Percentiles rank a stretch among this genome's conserved stretches.
Conservation (phyloP, 2,797 vertebrate genomes). For the Dipus sagitta region DNA sequence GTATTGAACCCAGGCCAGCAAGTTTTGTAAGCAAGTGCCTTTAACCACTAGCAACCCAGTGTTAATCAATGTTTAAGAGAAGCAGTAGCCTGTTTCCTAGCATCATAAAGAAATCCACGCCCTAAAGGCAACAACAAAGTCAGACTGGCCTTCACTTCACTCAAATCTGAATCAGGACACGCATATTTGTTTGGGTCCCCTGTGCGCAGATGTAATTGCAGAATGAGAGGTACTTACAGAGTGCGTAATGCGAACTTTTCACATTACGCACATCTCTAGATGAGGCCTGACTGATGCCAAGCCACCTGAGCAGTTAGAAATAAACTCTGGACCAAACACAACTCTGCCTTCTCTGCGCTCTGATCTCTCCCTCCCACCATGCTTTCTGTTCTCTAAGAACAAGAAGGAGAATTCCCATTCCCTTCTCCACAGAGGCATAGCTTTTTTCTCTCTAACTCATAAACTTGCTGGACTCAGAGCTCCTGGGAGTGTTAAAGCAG, state of each 20-base stretch:
- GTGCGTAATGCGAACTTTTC: neutral
- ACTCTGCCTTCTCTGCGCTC: neutral
- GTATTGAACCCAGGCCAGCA: no score
- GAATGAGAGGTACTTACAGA: neutral
- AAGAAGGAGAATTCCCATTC: neutral
- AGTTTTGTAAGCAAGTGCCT: no score
- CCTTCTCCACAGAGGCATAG: neutral
- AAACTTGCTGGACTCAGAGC: constrained; percentile 44
- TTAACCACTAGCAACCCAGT: no score
- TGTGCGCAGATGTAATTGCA: neutral
- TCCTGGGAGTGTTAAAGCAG: constrained; percentile 74
- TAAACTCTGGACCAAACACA: neutral
- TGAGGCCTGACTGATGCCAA: neutral
- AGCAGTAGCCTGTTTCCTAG: no score
- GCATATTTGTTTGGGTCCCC: neutral
- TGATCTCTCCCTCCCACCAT: neutral
- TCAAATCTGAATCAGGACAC: neutral
- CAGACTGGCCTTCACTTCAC: neutral
- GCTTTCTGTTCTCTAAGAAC: neutral
- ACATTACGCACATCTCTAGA: neutral
- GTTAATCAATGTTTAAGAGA: no score
- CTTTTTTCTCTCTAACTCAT: constrained; percentile 56
- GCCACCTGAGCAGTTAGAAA: neutral
- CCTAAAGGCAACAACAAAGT: neutral
- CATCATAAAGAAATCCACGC: neutral